Evolutionary conservation across 2,888 invertebrate genomes (phyloP).

Genomic region (Acronicta leporina): DNA sequence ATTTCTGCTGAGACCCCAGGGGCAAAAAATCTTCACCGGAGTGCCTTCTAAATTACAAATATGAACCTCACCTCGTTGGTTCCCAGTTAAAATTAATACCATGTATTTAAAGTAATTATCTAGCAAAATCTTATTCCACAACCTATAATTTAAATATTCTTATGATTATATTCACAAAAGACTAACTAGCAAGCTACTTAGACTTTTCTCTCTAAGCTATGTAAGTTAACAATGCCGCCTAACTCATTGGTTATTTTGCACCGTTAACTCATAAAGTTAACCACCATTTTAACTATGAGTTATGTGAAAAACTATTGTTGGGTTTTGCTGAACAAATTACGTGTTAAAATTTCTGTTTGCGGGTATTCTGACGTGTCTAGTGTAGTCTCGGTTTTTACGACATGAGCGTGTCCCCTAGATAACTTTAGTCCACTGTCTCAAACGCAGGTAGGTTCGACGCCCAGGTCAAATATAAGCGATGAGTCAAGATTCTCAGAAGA

Average conservation of each 20-base stretch:
- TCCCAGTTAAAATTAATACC: slow-evolving; percentile 7
- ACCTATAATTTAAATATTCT: slow-evolving; percentile 14
- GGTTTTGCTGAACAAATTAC: slow-evolving; percentile 29
- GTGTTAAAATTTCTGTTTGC: slow-evolving; percentile 10
- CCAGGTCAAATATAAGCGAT: too few species aligned
- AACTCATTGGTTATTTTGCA: slow-evolving; percentile 52
- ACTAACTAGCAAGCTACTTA: slow-evolving; percentile 14
- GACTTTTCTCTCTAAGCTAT: slow-evolving; percentile 22
- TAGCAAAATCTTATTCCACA: background rate
- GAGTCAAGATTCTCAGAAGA: too few species aligned
- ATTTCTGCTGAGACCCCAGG: too few species aligned
- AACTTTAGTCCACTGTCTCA: background rate
- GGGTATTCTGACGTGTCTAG: slow-evolving; percentile 7
- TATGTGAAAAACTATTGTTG: slow-evolving; percentile 47
- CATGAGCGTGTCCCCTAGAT: background rate
- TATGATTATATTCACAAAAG: slow-evolving; percentile 14
- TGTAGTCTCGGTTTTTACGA: slow-evolving; percentile 5
- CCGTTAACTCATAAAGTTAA: slow-evolving; percentile 66
- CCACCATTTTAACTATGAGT: slow-evolving; percentile 59
- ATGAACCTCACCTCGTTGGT: background rate
- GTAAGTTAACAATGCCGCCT: slow-evolving; percentile 52
- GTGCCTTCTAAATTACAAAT: background rate
- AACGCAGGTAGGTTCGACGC: too few species aligned
- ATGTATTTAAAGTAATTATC: background rate
- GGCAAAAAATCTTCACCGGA: too few species aligned